phyloP scores from a whole-genome alignment of 1,140 invertebrate species.

The Aphaenogaster ashmeadi region DNA sequence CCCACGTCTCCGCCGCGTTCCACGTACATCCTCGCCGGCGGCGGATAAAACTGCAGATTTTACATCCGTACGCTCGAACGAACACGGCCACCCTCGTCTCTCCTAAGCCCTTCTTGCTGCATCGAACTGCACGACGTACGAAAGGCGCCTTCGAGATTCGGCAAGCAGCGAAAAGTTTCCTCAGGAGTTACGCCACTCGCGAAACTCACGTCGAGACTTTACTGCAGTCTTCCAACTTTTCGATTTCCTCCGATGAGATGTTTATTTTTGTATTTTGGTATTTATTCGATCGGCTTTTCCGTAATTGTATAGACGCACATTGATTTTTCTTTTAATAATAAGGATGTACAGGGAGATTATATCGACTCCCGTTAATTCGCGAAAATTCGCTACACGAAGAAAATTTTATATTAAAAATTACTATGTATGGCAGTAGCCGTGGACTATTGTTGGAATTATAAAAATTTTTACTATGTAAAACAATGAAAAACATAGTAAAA shows the following conservation, averaged over 20 bases:
- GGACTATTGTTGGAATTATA: no score
- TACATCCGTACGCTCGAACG: slow-evolving; percentile 74
- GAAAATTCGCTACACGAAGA: not conserved
- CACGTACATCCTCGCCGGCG: slow-evolving; percentile 52
- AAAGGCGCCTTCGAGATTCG: slow-evolving; percentile 61
- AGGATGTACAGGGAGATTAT: not conserved
- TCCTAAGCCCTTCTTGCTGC: slow-evolving; percentile 28
- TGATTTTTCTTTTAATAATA: not conserved
- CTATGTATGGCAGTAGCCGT: no score
- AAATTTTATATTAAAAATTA: no score
- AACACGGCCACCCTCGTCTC: slow-evolving; percentile 57
- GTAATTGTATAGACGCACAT: not conserved
- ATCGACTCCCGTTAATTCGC: not conserved
- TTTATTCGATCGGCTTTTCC: slow-evolving; percentile 23
- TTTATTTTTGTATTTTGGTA: slow-evolving; percentile 33
- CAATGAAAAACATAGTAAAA: no score
- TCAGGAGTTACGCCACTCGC: slow-evolving; percentile 30
- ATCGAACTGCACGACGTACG: slow-evolving; percentile 52
- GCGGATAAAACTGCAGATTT: slow-evolving; percentile 74
- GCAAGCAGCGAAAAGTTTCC: slow-evolving; percentile 58
- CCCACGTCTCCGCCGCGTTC: not conserved
- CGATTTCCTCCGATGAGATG: not conserved
- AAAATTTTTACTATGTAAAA: no score
- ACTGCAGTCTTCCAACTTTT: slow-evolving; percentile 46
- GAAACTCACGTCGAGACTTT: slow-evolving; percentile 43